These are phyloP conservation scores for Xestia ashworthii DNA, from an alignment of 2,888 invertebrate species.

Conservation along the genomic window DNA sequence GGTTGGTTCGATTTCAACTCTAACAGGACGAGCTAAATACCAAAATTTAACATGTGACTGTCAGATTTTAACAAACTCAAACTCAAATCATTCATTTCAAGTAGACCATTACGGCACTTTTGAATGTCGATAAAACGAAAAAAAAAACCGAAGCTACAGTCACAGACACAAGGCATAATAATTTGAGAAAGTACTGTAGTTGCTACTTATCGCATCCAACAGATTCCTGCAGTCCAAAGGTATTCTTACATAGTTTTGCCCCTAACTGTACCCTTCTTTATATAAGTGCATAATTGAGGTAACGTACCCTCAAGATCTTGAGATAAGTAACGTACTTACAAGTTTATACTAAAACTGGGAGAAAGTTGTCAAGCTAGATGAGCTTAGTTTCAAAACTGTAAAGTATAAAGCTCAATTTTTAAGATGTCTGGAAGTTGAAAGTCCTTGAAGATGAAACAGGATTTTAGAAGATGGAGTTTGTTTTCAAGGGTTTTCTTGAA, in stretches of 20 bases:
- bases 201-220: not conserved
- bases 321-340: constrained; percentile 37
- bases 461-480: not conserved
- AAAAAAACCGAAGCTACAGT: too few species aligned
- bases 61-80: too few species aligned
- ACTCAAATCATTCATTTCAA: too few species aligned
- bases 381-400: constrained; percentile 36
- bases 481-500: not conserved
- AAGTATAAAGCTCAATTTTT: constrained; percentile 25
- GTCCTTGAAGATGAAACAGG: not conserved
- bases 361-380: constrained; percentile 19
- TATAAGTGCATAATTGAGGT: constrained; percentile 35
- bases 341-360: constrained; percentile 27
- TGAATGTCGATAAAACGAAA: too few species aligned
- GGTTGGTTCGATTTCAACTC: too few species aligned
- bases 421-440: constrained; percentile 12
- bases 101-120: too few species aligned
- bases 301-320: constrained; percentile 22
- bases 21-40: too few species aligned
- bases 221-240: not conserved
- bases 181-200: too few species aligned
- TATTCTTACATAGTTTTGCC: not conserved
- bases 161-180: too few species aligned
- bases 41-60: too few species aligned
- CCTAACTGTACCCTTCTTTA: constrained; percentile 31